phyloP scores from a whole-genome alignment of 2,888 invertebrate species.

The Oscheius sp. region DNA sequence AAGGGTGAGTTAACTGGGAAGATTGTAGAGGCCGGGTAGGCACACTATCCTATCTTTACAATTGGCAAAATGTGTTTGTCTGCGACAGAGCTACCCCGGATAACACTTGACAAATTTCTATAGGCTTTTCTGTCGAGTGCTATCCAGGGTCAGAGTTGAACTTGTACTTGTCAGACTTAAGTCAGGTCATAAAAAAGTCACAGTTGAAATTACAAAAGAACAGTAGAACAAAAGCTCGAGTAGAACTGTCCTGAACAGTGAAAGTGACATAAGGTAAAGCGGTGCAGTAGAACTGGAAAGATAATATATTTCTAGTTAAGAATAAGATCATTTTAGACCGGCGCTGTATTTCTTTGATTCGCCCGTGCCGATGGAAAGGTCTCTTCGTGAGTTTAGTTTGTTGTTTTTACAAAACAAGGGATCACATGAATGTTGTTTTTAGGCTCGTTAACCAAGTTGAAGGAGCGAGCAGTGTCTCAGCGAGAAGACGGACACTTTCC shows the following conservation, averaged over 20 bases:
- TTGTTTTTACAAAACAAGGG: neutral
- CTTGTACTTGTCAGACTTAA: too few species aligned
- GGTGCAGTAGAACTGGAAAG: too few species aligned
- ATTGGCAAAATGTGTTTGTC: neutral
- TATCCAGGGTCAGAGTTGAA: too few species aligned
- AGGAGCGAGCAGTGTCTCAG: constrained; percentile 11
- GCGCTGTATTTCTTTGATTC: constrained; percentile 17
- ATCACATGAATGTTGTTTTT: neutral
- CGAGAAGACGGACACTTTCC: constrained; percentile 28
- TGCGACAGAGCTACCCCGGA: neutral
- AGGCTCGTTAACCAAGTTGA: constrained; percentile 12
- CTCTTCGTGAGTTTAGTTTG: constrained; percentile 8
- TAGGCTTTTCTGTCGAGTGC: neutral
- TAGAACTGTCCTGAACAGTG: neutral
- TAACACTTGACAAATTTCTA: neutral
- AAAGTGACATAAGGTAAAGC: too few species aligned
- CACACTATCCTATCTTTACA: neutral
- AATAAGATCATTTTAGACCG: constrained; percentile 13
- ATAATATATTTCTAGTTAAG: neutral
- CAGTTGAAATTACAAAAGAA: neutral
- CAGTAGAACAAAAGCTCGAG: neutral
- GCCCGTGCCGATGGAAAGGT: constrained; percentile 26
- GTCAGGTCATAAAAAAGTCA: neutral
- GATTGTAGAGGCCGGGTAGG: neutral
- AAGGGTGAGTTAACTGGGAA: constrained; percentile 5